A percentile compares a stretch with the other conserved stretches of the same genome.
Evolutionary conservation across 2,113 vertebrate genomes (phyloP).

Genomic region (Paramisgurnus dabryanus): DNA sequence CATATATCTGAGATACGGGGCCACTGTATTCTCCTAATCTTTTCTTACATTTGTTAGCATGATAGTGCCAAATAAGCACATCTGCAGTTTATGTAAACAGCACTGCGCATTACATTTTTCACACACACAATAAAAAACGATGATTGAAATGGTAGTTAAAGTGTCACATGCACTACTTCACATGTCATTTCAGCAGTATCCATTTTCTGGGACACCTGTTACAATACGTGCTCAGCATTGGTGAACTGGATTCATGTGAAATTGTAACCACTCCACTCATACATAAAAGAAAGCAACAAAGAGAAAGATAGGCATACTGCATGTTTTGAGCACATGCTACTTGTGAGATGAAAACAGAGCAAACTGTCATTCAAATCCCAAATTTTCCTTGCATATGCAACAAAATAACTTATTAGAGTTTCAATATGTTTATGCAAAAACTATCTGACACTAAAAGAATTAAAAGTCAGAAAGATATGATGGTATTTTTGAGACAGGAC

Average conservation of each 20-base stretch:
- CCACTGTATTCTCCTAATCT: no score
- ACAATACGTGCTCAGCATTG: constrained; percentile 14
- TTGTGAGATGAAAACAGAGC: no score
- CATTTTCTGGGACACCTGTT: background rate
- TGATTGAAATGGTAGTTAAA: no score
- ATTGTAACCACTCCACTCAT: background rate
- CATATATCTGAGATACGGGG: no score
- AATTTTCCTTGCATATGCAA: background rate
- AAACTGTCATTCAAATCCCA: no score
- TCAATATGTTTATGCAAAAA: background rate
- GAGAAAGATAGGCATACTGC: background rate
- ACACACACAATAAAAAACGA: no score
- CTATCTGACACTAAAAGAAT: background rate
- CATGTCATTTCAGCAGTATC: background rate
- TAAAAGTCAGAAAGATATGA: background rate
- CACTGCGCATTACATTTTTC: no score
- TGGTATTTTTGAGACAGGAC: background rate
- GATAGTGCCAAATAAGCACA: no score
- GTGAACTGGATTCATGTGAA: background rate
- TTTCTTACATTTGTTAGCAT: no score
- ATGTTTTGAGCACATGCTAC: no score
- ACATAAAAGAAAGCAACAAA: background rate
- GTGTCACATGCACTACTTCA: no score
- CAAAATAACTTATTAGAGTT: background rate
- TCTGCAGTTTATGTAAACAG: no score